Evolutionary conservation across 2,888 invertebrate genomes (phyloP).

Genomic region (Lasioglossum lativentre): DNA sequence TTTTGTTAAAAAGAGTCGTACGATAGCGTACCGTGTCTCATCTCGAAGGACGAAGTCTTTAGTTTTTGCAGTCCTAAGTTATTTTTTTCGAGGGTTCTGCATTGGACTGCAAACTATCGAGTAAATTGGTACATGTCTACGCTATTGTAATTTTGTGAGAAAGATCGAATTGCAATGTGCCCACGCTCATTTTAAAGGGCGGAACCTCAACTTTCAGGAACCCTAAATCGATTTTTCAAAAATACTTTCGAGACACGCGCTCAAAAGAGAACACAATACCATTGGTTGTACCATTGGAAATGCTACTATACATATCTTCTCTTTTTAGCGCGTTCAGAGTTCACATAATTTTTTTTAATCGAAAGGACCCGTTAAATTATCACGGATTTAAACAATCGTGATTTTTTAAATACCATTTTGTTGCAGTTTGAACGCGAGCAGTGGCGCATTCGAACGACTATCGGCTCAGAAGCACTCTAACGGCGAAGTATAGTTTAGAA

Average conservation of each 20-base stretch:
- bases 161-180: background rate
- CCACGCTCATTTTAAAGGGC: background rate
- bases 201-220: background rate
- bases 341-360: background rate
- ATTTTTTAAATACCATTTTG: background rate
- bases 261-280: background rate
- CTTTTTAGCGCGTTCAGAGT: no score
- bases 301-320: no score
- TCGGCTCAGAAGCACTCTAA: background rate
- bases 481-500: background rate
- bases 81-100: background rate
- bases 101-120: background rate
- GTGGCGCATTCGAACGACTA: background rate
- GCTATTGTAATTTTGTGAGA: background rate
- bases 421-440: background rate
- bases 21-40: background rate
- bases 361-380: background rate
- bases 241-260: background rate
- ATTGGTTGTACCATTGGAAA: no score
- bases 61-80: background rate
- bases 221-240: background rate
- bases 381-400: background rate
- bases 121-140: background rate
- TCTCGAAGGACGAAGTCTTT: background rate
- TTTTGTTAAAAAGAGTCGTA: background rate